Base-by-base conservation (phyloP, 2,797 vertebrate species). In the Lepidocolaptes lacrymiger region DNA sequence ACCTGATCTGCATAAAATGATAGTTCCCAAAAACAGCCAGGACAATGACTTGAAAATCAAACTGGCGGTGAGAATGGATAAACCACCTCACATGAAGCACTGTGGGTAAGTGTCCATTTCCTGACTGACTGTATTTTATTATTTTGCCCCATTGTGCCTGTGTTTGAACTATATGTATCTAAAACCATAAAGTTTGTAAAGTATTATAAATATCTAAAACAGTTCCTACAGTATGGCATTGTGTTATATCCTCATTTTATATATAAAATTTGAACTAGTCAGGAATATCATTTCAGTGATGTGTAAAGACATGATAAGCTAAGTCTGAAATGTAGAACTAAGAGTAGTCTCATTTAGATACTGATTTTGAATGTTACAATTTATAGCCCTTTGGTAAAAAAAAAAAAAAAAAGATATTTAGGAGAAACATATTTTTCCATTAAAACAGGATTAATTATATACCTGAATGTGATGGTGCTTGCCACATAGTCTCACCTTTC, bases 51-150 rank as follows among this genome's bases (percentile, higher is more conserved):
- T 99, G 97, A 99, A 98, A 97, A 99, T 99, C 96, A 99, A 99
- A 92, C 97, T 99, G 97, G 99, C 99, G 0, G 98, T 99, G 43
- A 98, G 99, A 77, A 99, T 99, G 99, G 99, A 99, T 98, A 99
- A 99, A 80, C 99, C 99, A 16, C 98, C 99, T 92, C 99, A 99
- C 96, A 98, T 99, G 99, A 99, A 99, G 93, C 99, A 99, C 95
- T 99, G 99, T 84, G 99, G 99, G 99, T 99, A 95, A 98, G 98
- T 89, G 36, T 73, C 49, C 23, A 2, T 55, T 89, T 80, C 86
- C 30, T 72, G 55, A 7, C n/a, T 39, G 32, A 55, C 74, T 59
- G 14, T 73, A 22, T 77, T 85, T 80, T 78, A 39, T 59, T 88
- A n/a, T 69, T 71, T 92, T 94, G 28, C 28, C 13, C 72, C 51